Evolutionary conservation across 2,113 vertebrate species (phyloP).

Genomic region (Scophthalmus maximus): DNA sequence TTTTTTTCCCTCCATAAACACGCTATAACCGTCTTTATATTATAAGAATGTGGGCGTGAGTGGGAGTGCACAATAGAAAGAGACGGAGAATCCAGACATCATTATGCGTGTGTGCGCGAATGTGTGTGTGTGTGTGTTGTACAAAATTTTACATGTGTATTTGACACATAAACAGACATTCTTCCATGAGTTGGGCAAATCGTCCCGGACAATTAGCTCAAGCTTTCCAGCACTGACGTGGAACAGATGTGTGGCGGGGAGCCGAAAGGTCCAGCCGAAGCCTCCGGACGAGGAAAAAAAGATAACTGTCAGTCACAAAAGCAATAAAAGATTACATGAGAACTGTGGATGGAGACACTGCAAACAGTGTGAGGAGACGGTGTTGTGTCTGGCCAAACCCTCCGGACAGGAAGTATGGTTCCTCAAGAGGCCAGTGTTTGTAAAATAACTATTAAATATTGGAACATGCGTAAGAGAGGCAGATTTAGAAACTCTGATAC

Average conservation of each 20-base stretch:
- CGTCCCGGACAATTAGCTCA: slow-evolving; percentile 14
- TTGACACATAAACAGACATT: slow-evolving; percentile 23
- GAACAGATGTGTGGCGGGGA: slow-evolving; percentile 56
- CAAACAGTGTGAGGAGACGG: slow-evolving; percentile 7
- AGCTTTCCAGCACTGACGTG: slow-evolving; percentile 34
- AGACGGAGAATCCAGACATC: not conserved
- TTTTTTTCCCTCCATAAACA: no score
- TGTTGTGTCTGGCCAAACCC: slow-evolving; percentile 12
- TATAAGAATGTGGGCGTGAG: not conserved
- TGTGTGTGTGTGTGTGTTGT: no score
- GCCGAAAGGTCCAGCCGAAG: slow-evolving; percentile 26
- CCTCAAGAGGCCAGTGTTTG: not conserved
- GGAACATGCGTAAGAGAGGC: not conserved
- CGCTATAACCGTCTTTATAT: no score
- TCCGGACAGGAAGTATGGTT: slow-evolving; percentile 7
- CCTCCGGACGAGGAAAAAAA: slow-evolving; percentile 28
- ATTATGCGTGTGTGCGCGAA: no score
- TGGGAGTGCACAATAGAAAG: not conserved
- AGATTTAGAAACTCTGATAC: not conserved
- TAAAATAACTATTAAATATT: slow-evolving; percentile 10
- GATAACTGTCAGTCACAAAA: slow-evolving; percentile 28
- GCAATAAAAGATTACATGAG: slow-evolving; percentile 26
- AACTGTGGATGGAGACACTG: not conserved
- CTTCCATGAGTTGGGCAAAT: not conserved
- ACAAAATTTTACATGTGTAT: slow-evolving; percentile 12